Evolutionary conservation across 2,888 invertebrate species (phyloP).

Genomic region (Xylota segnis): DNA sequence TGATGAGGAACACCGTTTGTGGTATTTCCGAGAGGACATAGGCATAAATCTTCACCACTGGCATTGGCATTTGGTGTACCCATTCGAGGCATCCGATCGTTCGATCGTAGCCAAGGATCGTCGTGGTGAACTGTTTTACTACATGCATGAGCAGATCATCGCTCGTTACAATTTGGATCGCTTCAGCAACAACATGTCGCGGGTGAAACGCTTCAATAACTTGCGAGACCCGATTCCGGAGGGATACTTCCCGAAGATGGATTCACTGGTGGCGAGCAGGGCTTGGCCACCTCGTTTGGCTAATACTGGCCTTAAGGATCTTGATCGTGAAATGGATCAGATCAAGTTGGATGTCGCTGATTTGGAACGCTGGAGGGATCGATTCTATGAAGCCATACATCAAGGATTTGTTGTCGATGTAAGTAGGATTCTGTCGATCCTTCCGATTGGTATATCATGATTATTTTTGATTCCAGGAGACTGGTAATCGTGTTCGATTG

Average conservation of each 20-base stretch:
- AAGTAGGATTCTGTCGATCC: slow-evolving; percentile 75
- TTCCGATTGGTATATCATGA: not conserved
- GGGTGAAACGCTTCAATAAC: slow-evolving; percentile 88
- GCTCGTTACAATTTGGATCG: slow-evolving; percentile 91
- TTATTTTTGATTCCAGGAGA: slow-evolving; percentile 85
- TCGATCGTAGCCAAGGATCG: slow-evolving; percentile 88
- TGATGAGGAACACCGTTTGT: slow-evolving; percentile 90
- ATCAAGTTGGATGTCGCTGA: slow-evolving; percentile 89
- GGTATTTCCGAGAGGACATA: slow-evolving; percentile 86
- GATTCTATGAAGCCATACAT: slow-evolving; percentile 90
- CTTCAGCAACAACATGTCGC: slow-evolving; percentile 88
- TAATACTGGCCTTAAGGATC: slow-evolving; percentile 86
- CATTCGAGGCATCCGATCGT: slow-evolving; percentile 88
- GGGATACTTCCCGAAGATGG: slow-evolving; percentile 94
- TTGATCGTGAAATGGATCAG: slow-evolving; percentile 89
- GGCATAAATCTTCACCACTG: slow-evolving; percentile 86
- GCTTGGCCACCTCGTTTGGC: slow-evolving; percentile 90
- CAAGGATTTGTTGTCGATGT: slow-evolving; percentile 87
- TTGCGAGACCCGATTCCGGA: slow-evolving; percentile 89
- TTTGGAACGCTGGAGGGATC: slow-evolving; percentile 90
- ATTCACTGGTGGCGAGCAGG: slow-evolving; percentile 90
- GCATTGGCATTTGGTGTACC: slow-evolving; percentile 89
- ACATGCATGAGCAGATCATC: slow-evolving; percentile 89
- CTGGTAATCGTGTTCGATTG: slow-evolving; percentile 86
- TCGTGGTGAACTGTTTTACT: slow-evolving; percentile 92